Evolutionary conservation across 1,140 invertebrate genomes (phyloP).

Genomic region (Aporrectodea caliginosa): DNA sequence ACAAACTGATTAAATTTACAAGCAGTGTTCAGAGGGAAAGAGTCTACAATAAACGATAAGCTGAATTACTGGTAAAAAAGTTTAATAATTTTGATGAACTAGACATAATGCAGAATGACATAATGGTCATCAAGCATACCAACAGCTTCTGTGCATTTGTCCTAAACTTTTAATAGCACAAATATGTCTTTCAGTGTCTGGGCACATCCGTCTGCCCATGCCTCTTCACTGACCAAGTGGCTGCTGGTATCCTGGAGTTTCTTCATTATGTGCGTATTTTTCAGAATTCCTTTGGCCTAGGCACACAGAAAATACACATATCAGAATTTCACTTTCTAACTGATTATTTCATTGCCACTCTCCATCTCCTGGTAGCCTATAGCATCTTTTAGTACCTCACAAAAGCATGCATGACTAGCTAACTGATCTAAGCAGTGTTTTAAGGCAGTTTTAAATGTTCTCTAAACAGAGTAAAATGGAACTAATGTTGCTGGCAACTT

Average conservation of each 20-base stretch:
- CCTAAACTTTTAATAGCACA: neutral
- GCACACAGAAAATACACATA: neutral
- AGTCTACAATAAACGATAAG: too few relatives aligned
- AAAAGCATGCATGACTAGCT: neutral
- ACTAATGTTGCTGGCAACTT: neutral
- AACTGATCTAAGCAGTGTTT: too few relatives aligned
- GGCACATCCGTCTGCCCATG: neutral
- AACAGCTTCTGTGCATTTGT: too few relatives aligned
- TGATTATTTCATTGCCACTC: neutral
- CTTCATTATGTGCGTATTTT: neutral
- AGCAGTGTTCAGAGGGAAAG: too few relatives aligned
- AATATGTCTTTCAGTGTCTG: neutral
- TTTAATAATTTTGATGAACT: too few relatives aligned
- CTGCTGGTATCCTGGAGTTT: neutral
- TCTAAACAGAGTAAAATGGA: neutral
- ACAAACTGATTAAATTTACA: too few relatives aligned
- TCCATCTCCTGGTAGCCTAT: neutral
- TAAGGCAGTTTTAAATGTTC: neutral
- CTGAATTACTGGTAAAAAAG: too few relatives aligned
- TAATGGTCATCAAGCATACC: too few relatives aligned
- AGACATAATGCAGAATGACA: too few relatives aligned
- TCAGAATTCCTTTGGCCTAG: neutral
- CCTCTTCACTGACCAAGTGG: neutral
- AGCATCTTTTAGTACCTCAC: neutral
- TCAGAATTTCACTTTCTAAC: neutral